phyloP scores from a whole-genome alignment of 2,888 invertebrate species.

The Ceramica pisi region DNA sequence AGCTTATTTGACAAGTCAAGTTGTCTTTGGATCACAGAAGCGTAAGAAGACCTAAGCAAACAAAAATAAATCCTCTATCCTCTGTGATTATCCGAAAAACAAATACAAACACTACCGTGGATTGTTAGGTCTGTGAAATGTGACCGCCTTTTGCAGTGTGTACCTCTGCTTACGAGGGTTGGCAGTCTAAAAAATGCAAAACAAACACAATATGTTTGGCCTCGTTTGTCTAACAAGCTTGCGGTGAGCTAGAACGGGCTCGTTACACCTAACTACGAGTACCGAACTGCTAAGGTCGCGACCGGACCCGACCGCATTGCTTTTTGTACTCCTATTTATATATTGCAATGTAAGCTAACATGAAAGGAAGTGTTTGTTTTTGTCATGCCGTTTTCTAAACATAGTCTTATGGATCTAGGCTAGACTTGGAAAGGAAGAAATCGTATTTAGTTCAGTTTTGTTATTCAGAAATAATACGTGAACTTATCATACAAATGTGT shows the following conservation, averaged over 20 bases:
- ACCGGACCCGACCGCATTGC: constrained; percentile 59
- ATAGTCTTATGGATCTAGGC: constrained; percentile 10
- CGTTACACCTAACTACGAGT: constrained; percentile 63
- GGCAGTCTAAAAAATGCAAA: constrained; percentile 66
- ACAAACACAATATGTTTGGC: constrained; percentile 67
- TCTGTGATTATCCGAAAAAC: constrained; percentile 49
- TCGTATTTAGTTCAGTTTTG: neutral
- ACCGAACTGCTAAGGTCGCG: constrained; percentile 62
- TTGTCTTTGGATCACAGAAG: constrained; percentile 22
- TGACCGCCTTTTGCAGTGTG: constrained; percentile 53
- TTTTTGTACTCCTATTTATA: constrained; percentile 57
- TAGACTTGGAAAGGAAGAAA: neutral
- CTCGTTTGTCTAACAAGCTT: constrained; percentile 69
- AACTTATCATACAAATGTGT: neutral
- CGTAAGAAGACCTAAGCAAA: constrained; percentile 42
- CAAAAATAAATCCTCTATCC: constrained; percentile 43
- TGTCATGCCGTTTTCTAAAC: constrained; percentile 33
- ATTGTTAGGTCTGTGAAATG: constrained; percentile 49
- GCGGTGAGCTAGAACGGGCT: constrained; percentile 66
- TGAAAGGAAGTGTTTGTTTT: constrained; percentile 44
- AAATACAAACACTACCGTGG: constrained; percentile 32
- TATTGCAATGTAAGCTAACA: constrained; percentile 55
- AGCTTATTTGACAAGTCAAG: constrained; percentile 18
- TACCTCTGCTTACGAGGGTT: constrained; percentile 55
- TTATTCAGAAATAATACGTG: neutral